These are phyloP conservation scores for Lacanobia oleracea DNA, from an alignment of 2,888 invertebrate species.

Conservation along the genomic window DNA sequence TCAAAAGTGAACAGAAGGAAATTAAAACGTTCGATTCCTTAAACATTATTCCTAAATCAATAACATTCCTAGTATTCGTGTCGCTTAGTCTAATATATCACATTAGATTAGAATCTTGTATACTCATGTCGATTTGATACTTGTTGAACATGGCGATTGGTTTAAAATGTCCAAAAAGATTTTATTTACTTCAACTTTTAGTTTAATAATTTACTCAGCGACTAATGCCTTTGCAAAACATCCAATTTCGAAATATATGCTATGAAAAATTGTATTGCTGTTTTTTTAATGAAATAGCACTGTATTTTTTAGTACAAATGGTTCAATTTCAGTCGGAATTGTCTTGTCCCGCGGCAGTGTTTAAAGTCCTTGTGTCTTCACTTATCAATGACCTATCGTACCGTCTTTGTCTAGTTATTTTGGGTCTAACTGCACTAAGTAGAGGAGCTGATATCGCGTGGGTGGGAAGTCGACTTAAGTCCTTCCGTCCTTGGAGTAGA, in stretches of 20 bases:
- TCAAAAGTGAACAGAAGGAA: conserved; percentile 81
- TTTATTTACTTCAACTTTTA: conserved; percentile 22
- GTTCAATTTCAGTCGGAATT: conserved; percentile 82
- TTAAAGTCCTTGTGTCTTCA: conserved; percentile 86
- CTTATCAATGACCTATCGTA: conserved; percentile 85
- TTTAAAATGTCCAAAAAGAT: conserved; percentile 37
- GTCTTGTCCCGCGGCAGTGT: conserved; percentile 83
- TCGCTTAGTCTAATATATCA: conserved; percentile 85
- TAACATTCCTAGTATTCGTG: conserved; percentile 77
- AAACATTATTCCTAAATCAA: conserved; percentile 69
- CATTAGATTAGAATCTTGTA: conserved; percentile 89
- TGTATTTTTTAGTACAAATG: conserved; percentile 25
- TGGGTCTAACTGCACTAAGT: conserved; percentile 85
- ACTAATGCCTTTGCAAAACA: conserved; percentile 7
- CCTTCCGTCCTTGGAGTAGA: conserved; percentile 87
- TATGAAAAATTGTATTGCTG: conserved; percentile 1
- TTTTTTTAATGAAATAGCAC: conserved; percentile 31
- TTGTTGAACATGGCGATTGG: conserved; percentile 51
- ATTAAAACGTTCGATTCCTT: conserved; percentile 68
- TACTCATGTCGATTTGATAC: conserved; percentile 72
- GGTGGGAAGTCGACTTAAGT: conserved; percentile 77
- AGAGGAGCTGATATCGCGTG: conserved; percentile 87
- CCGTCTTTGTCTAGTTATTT: conserved; percentile 86
- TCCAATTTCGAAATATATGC: background rate
- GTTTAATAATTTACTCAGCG: conserved; percentile 12